phyloP scores from a whole-genome alignment of 2,113 vertebrate genomes.

The Gobio gobio region DNA sequence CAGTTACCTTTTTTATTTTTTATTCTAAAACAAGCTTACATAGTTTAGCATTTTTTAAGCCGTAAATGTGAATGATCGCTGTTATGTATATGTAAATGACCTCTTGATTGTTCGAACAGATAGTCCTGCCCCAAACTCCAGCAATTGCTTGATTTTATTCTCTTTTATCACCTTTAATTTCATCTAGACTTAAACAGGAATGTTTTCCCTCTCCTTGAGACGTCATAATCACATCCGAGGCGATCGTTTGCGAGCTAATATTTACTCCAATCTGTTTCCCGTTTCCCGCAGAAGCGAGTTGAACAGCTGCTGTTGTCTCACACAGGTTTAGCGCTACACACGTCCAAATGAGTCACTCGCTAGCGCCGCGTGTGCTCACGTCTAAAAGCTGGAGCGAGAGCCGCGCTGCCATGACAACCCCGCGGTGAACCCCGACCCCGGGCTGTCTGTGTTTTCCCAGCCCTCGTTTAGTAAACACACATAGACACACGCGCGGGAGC shows the following conservation, averaged over 20 bases:
- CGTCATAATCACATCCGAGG: background rate
- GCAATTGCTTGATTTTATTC: background rate
- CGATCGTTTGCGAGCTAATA: background rate
- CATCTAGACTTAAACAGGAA: background rate
- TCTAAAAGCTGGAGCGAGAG: constrained; percentile 9
- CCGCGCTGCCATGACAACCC: constrained; percentile 19
- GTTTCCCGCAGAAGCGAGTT: background rate
- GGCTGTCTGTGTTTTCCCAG: constrained; percentile 32
- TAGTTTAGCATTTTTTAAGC: background rate
- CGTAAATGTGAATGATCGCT: background rate
- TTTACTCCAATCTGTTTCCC: constrained; percentile 12
- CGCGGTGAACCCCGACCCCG: background rate
- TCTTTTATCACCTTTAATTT: background rate
- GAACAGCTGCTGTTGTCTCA: constrained; percentile 22
- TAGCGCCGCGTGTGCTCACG: too few species aligned
- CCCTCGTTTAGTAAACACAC: constrained; percentile 31
- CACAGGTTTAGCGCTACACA: background rate
- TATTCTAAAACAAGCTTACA: too few species aligned
- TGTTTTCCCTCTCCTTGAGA: background rate
- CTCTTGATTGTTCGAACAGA: background rate
- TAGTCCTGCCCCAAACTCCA: background rate
- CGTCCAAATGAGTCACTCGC: background rate
- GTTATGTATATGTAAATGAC: background rate
- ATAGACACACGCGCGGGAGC: constrained; percentile 9
- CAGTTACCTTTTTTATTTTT: too few species aligned